Percentiles rank a stretch among this genome's conserved stretches.
Evolutionary conservation across 2,113 vertebrate species (phyloP).

Genomic region (Varanus komodoensis): DNA sequence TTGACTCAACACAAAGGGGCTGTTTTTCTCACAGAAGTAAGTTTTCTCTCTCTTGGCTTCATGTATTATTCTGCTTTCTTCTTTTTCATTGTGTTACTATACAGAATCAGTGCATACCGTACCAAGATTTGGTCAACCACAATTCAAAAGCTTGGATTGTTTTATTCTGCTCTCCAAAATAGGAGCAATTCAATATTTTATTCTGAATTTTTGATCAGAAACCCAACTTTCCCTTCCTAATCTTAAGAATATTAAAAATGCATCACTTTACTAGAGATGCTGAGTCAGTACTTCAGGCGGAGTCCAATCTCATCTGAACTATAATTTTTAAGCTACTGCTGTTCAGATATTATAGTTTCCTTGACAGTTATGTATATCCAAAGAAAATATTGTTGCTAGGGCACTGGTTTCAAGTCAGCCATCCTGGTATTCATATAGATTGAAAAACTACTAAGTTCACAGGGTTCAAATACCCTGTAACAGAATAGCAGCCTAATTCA

Average conservation of each 20-base stretch:
- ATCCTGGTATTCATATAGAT: background rate
- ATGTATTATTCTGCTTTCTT: background rate
- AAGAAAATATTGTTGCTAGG: background rate
- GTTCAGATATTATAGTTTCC: no score
- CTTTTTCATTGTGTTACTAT: background rate
- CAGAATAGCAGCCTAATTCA: background rate
- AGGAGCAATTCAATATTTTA: background rate
- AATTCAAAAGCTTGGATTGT: background rate
- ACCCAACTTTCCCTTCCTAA: background rate
- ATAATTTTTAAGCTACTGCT: background rate
- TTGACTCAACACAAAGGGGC: background rate
- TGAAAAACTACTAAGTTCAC: background rate
- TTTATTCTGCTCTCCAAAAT: background rate
- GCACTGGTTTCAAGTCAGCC: background rate
- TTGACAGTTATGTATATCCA: background rate
- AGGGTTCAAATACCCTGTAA: background rate
- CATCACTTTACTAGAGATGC: background rate
- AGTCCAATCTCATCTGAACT: background rate
- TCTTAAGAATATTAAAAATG: constrained; percentile 4
- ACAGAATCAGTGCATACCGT: background rate
- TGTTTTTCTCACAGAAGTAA: constrained; percentile 28
- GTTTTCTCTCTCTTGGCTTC: constrained; percentile 10
- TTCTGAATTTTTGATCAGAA: background rate
- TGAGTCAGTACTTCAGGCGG: background rate
- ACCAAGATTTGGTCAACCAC: background rate